Percentiles rank a stretch among this genome's conserved stretches.
Conservation (phyloP, 2,113 vertebrate species). For the Carassius auratus region DNA sequence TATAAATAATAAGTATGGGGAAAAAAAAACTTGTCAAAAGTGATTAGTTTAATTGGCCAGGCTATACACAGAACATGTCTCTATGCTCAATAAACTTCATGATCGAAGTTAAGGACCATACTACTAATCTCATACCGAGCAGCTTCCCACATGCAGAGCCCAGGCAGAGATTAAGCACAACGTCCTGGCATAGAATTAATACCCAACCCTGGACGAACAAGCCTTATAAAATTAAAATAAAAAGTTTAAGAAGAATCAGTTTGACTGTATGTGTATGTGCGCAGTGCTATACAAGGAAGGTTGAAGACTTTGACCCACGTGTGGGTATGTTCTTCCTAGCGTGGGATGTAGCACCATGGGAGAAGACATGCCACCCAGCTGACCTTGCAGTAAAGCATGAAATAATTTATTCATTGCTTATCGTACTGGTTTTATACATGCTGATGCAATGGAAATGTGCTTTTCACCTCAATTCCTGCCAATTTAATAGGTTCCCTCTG, state of each 20-base stretch:
- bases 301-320: conserved; percentile 42
- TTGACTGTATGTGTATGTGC: conserved; percentile 43
- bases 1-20: conserved; percentile 16
- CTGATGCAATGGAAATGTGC: conserved; percentile 45
- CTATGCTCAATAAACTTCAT: neutral
- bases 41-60: neutral
- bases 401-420: conserved; percentile 69
- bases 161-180: conserved; percentile 39
- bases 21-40: neutral
- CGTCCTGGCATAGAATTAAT: conserved; percentile 39
- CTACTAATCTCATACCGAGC: conserved; percentile 56
- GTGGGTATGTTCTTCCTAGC: conserved; percentile 55
- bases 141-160: conserved; percentile 65
- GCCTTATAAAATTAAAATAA: too few species aligned
- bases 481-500: conserved; percentile 31
- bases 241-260: conserved; percentile 36
- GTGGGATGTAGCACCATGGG: conserved; percentile 65
- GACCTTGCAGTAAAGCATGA: conserved; percentile 64
- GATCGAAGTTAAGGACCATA: conserved; percentile 17
- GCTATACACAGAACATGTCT: neutral
- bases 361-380: conserved; percentile 61
- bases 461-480: conserved; percentile 51
- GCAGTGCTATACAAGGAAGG: conserved; percentile 23
- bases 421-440: conserved; percentile 58
- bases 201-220: conserved; percentile 20